Evolutionary conservation across 2,888 invertebrate species (phyloP).

Genomic region (Andrena marginata): DNA sequence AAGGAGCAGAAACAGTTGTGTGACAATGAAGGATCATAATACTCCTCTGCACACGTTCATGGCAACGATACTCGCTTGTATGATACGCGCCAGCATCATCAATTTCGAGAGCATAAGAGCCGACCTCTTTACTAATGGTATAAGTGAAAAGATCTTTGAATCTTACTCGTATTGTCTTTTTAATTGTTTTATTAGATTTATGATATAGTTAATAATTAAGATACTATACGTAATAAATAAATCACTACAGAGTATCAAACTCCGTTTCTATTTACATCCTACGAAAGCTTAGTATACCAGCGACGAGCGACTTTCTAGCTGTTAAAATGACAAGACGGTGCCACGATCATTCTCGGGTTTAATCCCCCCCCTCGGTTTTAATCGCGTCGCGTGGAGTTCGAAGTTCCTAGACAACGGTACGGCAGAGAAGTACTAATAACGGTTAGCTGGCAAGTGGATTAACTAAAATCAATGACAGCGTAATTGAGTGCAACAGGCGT

Average conservation of each 20-base stretch:
- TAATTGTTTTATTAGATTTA: slow-evolving; percentile 65
- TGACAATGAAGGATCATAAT: slow-evolving; percentile 2
- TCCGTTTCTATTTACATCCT: slow-evolving; percentile 70
- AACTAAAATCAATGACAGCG: slow-evolving; percentile 6
- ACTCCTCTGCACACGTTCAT: slow-evolving; percentile 33
- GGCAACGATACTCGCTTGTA: slow-evolving; percentile 48
- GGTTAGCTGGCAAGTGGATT: slow-evolving; percentile 1
- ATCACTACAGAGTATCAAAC: slow-evolving; percentile 62
- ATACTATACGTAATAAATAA: slow-evolving; percentile 65
- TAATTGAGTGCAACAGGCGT: slow-evolving; percentile 3
- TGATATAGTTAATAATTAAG: slow-evolving; percentile 60
- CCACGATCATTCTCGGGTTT: slow-evolving; percentile 3
- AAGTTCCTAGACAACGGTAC: neutral
- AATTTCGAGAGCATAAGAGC: slow-evolving; percentile 25
- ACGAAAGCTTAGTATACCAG: slow-evolving; percentile 17
- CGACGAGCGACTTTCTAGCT: slow-evolving; percentile 13
- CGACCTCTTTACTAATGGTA: slow-evolving; percentile 34
- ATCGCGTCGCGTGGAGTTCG: neutral
- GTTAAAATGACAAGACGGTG: slow-evolving; percentile 14
- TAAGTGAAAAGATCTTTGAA: slow-evolving; percentile 45
- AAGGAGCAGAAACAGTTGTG: neutral
- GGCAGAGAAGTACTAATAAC: slow-evolving; percentile 2
- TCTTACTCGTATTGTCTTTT: slow-evolving; percentile 55
- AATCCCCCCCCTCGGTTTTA: slow-evolving; percentile 3
- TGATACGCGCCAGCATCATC: slow-evolving; percentile 20